Conservation (phyloP, 2,113 vertebrate genomes). For the Macroglossus sobrinus region DNA sequence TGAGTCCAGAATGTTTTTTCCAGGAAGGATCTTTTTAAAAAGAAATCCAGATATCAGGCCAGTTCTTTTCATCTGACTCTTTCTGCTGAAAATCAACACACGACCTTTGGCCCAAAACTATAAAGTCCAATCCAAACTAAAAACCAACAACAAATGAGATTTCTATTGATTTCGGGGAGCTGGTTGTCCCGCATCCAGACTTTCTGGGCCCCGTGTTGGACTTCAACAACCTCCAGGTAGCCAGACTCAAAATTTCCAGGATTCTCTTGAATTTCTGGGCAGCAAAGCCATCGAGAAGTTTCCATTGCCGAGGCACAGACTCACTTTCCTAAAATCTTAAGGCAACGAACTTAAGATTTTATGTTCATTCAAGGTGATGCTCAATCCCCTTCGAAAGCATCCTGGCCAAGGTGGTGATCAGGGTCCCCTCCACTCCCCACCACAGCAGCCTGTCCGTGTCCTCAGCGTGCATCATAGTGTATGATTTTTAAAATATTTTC, state of each 20-base stretch:
- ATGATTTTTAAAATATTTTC: background rate
- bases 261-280: background rate
- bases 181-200: fast-evolving
- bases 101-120: slow-evolving; percentile 25
- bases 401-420: fast-evolving
- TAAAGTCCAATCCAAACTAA: background rate
- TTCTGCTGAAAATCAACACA: slow-evolving; percentile 24
- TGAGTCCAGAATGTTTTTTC: background rate
- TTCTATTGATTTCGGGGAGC: background rate
- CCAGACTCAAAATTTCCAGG: background rate
- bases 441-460: background rate
- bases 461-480: background rate
- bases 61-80: background rate
- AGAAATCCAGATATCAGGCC: background rate
- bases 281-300: background rate
- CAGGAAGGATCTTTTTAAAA: background rate
- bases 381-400: background rate
- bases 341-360: background rate
- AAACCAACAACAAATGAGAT: background rate
- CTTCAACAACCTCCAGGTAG: background rate
- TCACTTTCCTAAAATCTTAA: background rate
- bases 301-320: background rate
- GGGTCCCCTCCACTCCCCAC: background rate
- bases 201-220: background rate
- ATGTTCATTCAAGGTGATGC: background rate